These are phyloP conservation scores for Neodiprion fabricii DNA, from an alignment of 1,140 invertebrate genomes.

Conservation along the genomic window DNA sequence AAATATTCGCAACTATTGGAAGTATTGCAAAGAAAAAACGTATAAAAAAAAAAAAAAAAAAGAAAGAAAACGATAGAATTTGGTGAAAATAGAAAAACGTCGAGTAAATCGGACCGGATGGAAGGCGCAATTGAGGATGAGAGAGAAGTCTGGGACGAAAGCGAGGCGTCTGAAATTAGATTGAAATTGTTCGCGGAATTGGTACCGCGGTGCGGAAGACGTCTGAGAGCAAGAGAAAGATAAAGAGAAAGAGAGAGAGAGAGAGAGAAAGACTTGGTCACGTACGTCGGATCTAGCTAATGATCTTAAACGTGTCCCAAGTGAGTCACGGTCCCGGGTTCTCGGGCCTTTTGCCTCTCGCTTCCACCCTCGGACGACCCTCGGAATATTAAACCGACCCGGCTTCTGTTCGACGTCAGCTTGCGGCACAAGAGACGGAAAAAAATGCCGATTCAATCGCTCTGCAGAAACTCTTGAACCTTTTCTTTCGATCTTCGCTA, in stretches of 20 bases:
- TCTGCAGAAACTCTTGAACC: no score
- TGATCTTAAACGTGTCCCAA: constrained; percentile 5
- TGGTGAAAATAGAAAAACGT: no score
- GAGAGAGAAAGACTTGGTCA: neutral
- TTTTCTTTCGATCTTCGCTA: no score
- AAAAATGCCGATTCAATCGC: neutral
- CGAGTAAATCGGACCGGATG: no score
- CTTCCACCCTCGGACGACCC: neutral
- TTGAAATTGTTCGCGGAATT: constrained; percentile 5
- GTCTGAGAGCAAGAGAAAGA: no score
- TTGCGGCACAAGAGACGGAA: neutral
- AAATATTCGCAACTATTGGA: no score
- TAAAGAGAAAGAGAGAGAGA: neutral
- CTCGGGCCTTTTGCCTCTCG: neutral
- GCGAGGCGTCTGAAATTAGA: neutral
- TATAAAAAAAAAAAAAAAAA: no score
- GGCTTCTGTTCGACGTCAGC: neutral
- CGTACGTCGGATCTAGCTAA: constrained; percentile 6
- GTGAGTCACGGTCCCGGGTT: neutral
- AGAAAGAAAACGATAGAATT: no score
- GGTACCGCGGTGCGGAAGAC: neutral
- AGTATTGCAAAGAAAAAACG: no score
- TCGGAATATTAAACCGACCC: neutral
- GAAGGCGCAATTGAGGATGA: no score
- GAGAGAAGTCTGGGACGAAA: no score